Percentiles rank a stretch among this genome's conserved stretches.
phyloP scores from a whole-genome alignment of 2,888 invertebrate species.

The Metalampra italica region DNA sequence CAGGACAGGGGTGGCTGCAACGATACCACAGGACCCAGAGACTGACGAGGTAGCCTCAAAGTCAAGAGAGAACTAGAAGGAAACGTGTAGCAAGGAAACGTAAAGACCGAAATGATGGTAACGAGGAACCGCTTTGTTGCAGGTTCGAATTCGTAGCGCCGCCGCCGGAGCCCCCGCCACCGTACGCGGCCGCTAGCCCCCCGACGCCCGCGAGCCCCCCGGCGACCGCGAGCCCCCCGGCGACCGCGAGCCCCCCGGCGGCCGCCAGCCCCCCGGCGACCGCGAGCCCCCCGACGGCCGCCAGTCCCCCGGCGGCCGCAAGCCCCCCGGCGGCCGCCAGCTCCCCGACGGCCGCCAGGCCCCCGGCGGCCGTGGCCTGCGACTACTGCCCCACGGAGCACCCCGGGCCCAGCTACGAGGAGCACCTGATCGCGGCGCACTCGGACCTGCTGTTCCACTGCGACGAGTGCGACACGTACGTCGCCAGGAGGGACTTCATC shows the following conservation, averaged over 20 bases:
- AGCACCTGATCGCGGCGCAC: slow-evolving; percentile 48
- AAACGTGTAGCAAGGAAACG: no score
- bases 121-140: slow-evolving; percentile 33
- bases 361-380: slow-evolving; percentile 19
- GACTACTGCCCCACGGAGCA: slow-evolving; percentile 29
- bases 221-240: neutral
- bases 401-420: slow-evolving; percentile 18
- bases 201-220: slow-evolving; percentile 4
- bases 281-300: no score
- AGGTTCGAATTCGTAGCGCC: slow-evolving; percentile 25
- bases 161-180: neutral
- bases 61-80: no score
- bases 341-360: slow-evolving; percentile 12
- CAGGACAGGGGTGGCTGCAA: no score
- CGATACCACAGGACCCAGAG: no score
- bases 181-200: no score
- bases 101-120: slow-evolving; percentile 8
- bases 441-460: slow-evolving; percentile 54
- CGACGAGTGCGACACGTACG: slow-evolving; percentile 53
- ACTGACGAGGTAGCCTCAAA: no score
- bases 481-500: slow-evolving; percentile 45
- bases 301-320: no score
- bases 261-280: neutral
- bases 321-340: slow-evolving; percentile 36
- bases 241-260: slow-evolving; percentile 2